Percentiles rank a stretch among this genome's conserved stretches.
phyloP scores from a whole-genome alignment of 2,888 invertebrate species.

The Gonocerus acuteangulatus region DNA sequence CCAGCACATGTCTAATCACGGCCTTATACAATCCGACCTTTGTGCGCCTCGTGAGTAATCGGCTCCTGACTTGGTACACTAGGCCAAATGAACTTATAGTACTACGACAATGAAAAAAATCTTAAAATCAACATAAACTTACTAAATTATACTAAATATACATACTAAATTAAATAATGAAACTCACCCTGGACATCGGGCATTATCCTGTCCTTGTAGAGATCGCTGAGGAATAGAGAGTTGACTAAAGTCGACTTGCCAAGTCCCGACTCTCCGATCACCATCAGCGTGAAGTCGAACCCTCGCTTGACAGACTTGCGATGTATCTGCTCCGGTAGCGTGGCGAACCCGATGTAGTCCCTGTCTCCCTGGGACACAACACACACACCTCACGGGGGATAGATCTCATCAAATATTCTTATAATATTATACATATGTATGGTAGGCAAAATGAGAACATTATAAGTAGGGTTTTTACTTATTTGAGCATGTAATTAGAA shows the following conservation, averaged over 20 bases:
- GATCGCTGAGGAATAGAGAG: conserved; percentile 85
- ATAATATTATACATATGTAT: not conserved
- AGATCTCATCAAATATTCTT: conserved; percentile 3
- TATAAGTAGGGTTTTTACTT: not conserved
- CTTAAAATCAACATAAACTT: no score
- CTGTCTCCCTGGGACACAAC: conserved; percentile 36
- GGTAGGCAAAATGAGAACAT: not conserved
- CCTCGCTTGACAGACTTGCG: conserved; percentile 92
- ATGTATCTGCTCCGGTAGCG: conserved; percentile 91
- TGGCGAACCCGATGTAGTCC: conserved; percentile 90
- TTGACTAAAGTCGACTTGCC: conserved; percentile 93
- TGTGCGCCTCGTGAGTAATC: no score
- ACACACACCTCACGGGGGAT: conserved; percentile 25
- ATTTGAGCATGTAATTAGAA: no score
- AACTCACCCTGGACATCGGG: conserved; percentile 63
- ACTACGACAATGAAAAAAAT: no score
- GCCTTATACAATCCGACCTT: no score
- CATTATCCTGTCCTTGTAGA: conserved; percentile 77
- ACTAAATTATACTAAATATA: not conserved
- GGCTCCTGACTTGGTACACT: no score
- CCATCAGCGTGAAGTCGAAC: conserved; percentile 94
- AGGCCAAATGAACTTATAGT: no score
- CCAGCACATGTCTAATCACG: no score
- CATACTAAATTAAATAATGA: not conserved
- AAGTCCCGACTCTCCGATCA: conserved; percentile 87